phyloP scores from a whole-genome alignment of 2,113 vertebrate genomes.

The Pterocles gutturalis region DNA sequence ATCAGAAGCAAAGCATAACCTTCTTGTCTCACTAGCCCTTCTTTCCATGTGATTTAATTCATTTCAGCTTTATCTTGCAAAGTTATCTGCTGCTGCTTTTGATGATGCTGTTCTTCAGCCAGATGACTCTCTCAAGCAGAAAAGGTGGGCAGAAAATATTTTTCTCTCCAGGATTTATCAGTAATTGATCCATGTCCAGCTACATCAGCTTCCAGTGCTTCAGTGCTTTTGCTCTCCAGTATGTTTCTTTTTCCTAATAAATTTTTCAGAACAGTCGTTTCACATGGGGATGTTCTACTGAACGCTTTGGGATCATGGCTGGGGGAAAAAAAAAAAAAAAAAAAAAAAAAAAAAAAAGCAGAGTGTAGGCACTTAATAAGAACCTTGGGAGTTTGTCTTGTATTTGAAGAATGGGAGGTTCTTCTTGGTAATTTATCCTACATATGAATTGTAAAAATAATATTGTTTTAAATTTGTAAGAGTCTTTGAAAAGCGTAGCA shows the following conservation, averaged over 20 bases:
- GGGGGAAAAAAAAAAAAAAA: no score
- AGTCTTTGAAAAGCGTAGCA: neutral
- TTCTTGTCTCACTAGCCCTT: neutral
- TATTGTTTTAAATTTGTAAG: neutral
- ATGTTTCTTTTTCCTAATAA: neutral
- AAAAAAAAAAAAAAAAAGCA: neutral
- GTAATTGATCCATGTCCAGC: neutral
- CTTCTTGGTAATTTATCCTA: neutral
- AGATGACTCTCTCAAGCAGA: neutral
- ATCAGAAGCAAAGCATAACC: neutral
- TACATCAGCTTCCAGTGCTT: neutral
- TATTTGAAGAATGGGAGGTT: neutral
- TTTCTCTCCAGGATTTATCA: neutral
- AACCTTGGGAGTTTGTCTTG: neutral
- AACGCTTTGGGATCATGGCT: neutral
- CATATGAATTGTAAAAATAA: rapidly evolving
- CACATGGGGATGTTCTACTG: neutral
- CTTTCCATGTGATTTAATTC: neutral
- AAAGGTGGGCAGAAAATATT: neutral
- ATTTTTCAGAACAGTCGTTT: neutral
- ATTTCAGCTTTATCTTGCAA: neutral
- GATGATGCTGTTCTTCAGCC: neutral
- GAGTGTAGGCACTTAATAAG: neutral
- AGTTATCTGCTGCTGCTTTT: neutral
- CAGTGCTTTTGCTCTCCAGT: neutral